Evolutionary conservation across 2,888 invertebrate species (phyloP).

Genomic region (Arge pagana): DNA sequence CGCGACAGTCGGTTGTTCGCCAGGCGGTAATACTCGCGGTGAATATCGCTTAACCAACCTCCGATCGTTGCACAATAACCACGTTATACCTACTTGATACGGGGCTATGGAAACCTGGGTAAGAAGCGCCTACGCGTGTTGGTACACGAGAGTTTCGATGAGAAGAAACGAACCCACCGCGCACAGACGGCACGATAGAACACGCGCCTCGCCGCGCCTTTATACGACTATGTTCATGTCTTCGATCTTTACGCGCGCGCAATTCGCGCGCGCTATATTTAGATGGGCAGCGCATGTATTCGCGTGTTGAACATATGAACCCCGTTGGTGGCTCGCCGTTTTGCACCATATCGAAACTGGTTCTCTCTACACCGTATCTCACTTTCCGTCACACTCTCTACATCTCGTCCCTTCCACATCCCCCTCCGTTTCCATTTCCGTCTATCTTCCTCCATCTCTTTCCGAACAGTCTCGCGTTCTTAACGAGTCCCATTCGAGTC

Average conservation of each 20-base stretch:
- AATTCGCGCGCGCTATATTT: constrained; percentile 39
- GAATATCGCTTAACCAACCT: too few species aligned
- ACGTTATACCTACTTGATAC: too few species aligned
- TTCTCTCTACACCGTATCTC: constrained; percentile 1
- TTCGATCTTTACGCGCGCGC: constrained; percentile 12
- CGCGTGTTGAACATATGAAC: constrained; percentile 12
- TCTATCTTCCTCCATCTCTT: not conserved
- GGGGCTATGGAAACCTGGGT: too few species aligned
- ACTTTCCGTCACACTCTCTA: not conserved
- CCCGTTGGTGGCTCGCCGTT: constrained; percentile 8
- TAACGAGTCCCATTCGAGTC: constrained; percentile 3
- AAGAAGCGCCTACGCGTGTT: too few species aligned
- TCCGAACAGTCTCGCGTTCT: not conserved
- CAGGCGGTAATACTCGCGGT: too few species aligned
- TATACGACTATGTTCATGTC: constrained; percentile 12
- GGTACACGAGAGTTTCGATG: too few species aligned
- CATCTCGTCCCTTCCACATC: not conserved
- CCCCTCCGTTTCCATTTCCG: not conserved
- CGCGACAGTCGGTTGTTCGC: too few species aligned
- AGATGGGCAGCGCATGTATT: constrained; percentile 34
- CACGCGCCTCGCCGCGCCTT: too few species aligned
- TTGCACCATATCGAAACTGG: constrained; percentile 5
- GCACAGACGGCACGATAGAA: too few species aligned
- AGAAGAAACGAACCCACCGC: too few species aligned
- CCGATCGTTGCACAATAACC: too few species aligned